phyloP scores from a whole-genome alignment of 2,113 vertebrate genomes.

The Talpa occidentalis region DNA sequence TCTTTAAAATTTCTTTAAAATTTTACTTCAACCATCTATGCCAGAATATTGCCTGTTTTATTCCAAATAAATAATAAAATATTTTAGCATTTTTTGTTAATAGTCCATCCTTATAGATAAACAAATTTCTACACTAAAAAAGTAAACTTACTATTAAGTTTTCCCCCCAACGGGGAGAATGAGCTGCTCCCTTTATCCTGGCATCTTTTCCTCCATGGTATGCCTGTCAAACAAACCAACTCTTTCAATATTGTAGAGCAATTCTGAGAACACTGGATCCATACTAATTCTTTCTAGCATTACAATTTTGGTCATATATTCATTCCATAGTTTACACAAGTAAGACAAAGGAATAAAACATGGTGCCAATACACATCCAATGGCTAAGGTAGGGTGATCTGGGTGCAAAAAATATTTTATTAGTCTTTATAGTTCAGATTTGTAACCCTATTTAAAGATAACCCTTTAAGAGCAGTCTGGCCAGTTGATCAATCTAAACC shows the following conservation, averaged over 20 bases:
- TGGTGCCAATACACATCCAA: accelerated
- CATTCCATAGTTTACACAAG: background rate
- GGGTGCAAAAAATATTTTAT: accelerated
- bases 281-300: background rate
- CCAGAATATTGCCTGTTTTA: background rate
- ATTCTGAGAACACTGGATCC: background rate
- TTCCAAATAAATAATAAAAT: background rate
- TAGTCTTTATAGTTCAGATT: background rate
- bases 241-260: background rate
- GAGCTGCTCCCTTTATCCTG: too few relatives aligned
- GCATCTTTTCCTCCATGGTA: background rate
- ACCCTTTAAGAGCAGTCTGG: too few relatives aligned
- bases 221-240: background rate
- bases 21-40: too few relatives aligned
- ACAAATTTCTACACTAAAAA: background rate
- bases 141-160: background rate
- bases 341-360: background rate
- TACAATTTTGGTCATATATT: background rate
- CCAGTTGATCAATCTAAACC: too few relatives aligned
- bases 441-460: background rate
- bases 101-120: background rate
- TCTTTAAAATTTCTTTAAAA: too few relatives aligned
- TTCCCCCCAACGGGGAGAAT: too few relatives aligned
- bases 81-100: background rate
- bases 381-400: background rate